A percentile compares a stretch with the other conserved stretches of the same genome.
These are phyloP conservation scores for Orthosia cruda DNA, from an alignment of 2,888 invertebrate species.

Conservation along the genomic window DNA sequence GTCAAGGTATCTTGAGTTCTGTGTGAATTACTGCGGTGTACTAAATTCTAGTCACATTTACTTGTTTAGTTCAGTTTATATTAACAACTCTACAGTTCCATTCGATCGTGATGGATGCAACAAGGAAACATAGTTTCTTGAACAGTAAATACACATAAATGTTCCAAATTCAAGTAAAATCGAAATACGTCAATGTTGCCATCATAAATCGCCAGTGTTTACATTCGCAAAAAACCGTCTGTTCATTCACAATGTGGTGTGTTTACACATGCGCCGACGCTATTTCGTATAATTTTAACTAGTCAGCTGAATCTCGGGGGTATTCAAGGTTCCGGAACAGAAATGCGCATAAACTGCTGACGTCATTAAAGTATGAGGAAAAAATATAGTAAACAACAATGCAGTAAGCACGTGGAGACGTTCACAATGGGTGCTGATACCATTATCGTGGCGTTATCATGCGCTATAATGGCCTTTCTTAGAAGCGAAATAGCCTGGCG, in stretches of 20 bases:
- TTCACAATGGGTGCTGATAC: constrained; percentile 80
- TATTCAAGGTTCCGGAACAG: constrained; percentile 60
- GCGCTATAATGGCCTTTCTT: constrained; percentile 82
- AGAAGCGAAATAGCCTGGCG: constrained; percentile 80
- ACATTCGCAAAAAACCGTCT: constrained; percentile 57
- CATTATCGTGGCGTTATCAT: constrained; percentile 87
- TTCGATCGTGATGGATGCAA: constrained; percentile 13
- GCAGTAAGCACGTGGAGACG: constrained; percentile 68
- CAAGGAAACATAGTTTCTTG: constrained; percentile 23
- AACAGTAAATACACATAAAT: constrained; percentile 33
- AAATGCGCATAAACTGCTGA: constrained; percentile 41
- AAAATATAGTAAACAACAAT: constrained; percentile 70
- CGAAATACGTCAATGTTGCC: constrained; percentile 51
- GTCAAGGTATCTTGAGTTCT: neutral
- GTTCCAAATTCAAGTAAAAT: constrained; percentile 43
- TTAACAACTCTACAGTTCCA: neutral
- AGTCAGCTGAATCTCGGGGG: constrained; percentile 53
- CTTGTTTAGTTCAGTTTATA: neutral
- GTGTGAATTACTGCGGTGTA: constrained; percentile 7
- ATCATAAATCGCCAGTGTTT: constrained; percentile 56
- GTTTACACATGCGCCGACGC: constrained; percentile 49
- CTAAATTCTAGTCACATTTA: constrained; percentile 12
- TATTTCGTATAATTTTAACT: constrained; percentile 52
- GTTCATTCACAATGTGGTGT: constrained; percentile 63
- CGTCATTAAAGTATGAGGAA: constrained; percentile 65